Percentiles rank a stretch among this genome's conserved stretches.
These are phyloP conservation scores for Aradus depressus DNA, from an alignment of 2,888 invertebrate species.

Conservation along the genomic window DNA sequence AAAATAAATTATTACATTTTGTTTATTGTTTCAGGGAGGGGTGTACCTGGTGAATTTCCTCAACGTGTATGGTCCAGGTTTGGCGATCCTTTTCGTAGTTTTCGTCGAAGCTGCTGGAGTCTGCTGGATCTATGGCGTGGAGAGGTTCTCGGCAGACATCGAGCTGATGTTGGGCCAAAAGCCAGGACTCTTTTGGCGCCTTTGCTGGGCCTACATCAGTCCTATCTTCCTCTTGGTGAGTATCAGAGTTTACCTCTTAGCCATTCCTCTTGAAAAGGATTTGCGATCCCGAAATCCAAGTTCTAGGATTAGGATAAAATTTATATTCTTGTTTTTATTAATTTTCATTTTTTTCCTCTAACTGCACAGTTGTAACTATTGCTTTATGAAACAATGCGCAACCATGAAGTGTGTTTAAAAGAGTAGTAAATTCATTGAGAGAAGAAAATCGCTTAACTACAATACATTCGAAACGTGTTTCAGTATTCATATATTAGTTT, in stretches of 20 bases:
- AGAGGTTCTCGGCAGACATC: slow-evolving; percentile 67
- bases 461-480: too few relatives aligned
- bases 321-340: background rate
- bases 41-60: slow-evolving; percentile 75
- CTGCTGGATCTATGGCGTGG: slow-evolving; percentile 80
- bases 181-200: slow-evolving; percentile 68
- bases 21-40: slow-evolving; percentile 55
- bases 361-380: too few relatives aligned
- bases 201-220: slow-evolving; percentile 79
- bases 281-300: background rate
- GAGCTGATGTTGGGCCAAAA: slow-evolving; percentile 70
- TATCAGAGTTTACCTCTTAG: slow-evolving; percentile 6
- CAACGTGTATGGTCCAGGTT: slow-evolving; percentile 76
- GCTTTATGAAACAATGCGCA: too few relatives aligned
- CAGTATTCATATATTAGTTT: too few relatives aligned
- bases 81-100: slow-evolving; percentile 79
- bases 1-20: slow-evolving; percentile 2
- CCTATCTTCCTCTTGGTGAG: slow-evolving; percentile 70
- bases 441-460: too few relatives aligned
- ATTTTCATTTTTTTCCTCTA: background rate
- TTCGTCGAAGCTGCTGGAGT: slow-evolving; percentile 84
- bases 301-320: background rate
- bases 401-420: too few relatives aligned
- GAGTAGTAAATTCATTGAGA: too few relatives aligned
- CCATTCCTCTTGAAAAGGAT: background rate